Base-by-base conservation (phyloP, 1,140 invertebrate genomes). In the Nasonia giraulti region DNA sequence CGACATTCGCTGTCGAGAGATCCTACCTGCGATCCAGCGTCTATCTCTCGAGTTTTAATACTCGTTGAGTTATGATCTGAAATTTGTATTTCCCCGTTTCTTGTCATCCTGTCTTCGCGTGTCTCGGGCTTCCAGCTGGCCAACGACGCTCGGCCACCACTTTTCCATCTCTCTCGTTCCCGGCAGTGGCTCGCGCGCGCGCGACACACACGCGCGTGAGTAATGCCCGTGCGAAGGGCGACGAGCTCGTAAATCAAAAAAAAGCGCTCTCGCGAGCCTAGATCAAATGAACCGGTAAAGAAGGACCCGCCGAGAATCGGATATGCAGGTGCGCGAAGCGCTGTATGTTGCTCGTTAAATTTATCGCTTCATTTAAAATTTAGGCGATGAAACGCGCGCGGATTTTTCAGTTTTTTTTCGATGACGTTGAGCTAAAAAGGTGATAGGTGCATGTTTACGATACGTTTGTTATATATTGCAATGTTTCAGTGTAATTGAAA, bases 311-410 rank as follows among this genome's bases (percentile, higher is more conserved):
- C 47, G 27, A 23, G 77, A 79, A 79, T 79, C 77, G 23, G 37
- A 80, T 47, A 80, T 20, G 68, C 44, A 2, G 23, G 31, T 20
- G 20, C 23, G 20, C 20, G 14, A 40, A 23, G 33, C 23, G 44
- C 14, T 27, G 80, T 55, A 44, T 44, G 23, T 50, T 31, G 62
- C 62, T 87, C 85, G 85, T 87, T 86, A 86, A 84, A 90, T 89
- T 89, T 89, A 90, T 88, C 87, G 87, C 82, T 88, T 90, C 87
- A 89, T 89, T 88, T 88, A 87, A 89, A 90, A 87, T 81, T 81
- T 81, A 81, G 40, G 37, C 10, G 27, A 40, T 27, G 27, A 37
- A 37, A 37, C 27, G 27, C 27, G 27, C 37, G 37, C 37, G 8
- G 40, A 44, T 44, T 44, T 44, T 8, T 44, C 40, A 8, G 8